phyloP scores from a whole-genome alignment of 2,888 invertebrate genomes.

The Ochlodes sylvanus region DNA sequence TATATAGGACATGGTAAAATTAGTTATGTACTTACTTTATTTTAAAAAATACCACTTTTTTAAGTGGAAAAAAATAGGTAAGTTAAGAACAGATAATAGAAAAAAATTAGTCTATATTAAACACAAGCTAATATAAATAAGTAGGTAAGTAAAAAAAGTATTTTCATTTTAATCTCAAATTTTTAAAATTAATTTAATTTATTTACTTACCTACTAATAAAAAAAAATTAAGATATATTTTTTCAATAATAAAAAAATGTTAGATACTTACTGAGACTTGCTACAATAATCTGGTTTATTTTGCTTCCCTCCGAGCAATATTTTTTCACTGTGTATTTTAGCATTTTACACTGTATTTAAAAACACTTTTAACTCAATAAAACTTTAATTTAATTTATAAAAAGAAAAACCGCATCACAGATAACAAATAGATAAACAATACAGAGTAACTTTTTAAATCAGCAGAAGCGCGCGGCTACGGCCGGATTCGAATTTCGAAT shows the following conservation, averaged over 20 bases:
- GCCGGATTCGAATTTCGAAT: constrained; percentile 48
- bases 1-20: too few relatives aligned
- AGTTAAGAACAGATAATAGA: too few relatives aligned
- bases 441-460: constrained; percentile 33
- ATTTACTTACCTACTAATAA: neutral
- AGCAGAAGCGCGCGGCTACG: constrained; percentile 48
- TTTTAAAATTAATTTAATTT: too few relatives aligned
- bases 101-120: too few relatives aligned
- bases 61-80: too few relatives aligned
- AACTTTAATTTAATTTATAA: constrained; percentile 28
- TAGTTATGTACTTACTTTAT: too few relatives aligned
- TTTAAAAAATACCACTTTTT: too few relatives aligned
- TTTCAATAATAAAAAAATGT: neutral
- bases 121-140: too few relatives aligned
- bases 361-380: neutral
- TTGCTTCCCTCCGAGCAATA: constrained; percentile 78
- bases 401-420: constrained; percentile 33
- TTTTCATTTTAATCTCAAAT: too few relatives aligned
- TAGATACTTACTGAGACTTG: constrained; percentile 66
- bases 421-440: constrained; percentile 17
- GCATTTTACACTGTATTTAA: constrained; percentile 60
- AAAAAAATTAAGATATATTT: neutral
- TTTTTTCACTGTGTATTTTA: constrained; percentile 76
- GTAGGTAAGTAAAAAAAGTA: too few relatives aligned
- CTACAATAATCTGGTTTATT: constrained; percentile 69